Conservation (phyloP, 2,888 invertebrate genomes). For the Stramonita haemastoma region DNA sequence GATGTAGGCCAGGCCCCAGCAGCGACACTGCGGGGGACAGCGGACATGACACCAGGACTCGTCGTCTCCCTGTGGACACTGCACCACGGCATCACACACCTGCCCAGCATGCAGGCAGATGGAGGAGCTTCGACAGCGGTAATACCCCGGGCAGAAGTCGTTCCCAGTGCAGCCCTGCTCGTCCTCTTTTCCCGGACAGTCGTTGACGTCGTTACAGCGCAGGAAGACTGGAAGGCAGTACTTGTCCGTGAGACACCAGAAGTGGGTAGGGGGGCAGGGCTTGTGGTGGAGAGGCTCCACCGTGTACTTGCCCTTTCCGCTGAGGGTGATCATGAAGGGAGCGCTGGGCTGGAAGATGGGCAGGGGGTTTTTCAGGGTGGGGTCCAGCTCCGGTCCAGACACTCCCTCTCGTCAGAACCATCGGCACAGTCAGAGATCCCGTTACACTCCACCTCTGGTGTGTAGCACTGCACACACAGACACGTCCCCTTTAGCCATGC, state of each 20-base stretch:
- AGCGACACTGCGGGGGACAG: background rate
- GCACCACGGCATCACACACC: conserved; percentile 28
- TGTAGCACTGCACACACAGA: background rate
- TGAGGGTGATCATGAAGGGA: conserved; percentile 5
- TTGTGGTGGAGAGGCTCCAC: background rate
- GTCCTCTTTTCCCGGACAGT: conserved; percentile 1
- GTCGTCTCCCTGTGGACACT: conserved; percentile 33
- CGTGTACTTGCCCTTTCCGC: background rate
- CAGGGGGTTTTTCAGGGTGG: background rate
- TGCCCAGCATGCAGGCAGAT: conserved; percentile 27
- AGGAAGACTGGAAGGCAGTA: conserved; percentile 3
- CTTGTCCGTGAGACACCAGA: background rate
- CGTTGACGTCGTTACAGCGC: background rate
- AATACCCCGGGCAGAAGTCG: background rate
- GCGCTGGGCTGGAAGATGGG: background rate
- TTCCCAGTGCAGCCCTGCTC: background rate
- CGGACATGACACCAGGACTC: background rate
- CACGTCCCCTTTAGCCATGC: background rate
- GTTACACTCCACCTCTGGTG: background rate
- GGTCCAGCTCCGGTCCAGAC: background rate
- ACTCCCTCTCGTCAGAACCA: conserved; percentile 28
- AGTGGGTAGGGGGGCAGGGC: conserved; percentile 2
- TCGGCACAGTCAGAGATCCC: background rate
- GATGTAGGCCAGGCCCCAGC: conserved; percentile 12
- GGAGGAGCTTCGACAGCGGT: conserved; percentile 14